Base-by-base conservation (phyloP, 2,888 invertebrate genomes). In the Amphipyra berbera region DNA sequence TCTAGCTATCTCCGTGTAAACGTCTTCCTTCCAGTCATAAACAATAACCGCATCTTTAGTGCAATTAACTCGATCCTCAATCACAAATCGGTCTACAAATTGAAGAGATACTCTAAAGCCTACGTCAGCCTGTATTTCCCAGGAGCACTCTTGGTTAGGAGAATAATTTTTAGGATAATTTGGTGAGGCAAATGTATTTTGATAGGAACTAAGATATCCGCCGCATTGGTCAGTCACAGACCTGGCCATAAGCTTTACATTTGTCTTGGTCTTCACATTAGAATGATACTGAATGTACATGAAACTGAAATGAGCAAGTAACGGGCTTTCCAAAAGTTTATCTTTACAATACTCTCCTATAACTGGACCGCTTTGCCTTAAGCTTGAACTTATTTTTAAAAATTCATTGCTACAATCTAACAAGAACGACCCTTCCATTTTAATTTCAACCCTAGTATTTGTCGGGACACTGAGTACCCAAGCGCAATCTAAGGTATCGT, bases 81-180 rank as follows among this genome's bases (percentile, higher is more conserved):
- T 89, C 76, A 96, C 96, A 87, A 98, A 98, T 62, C 98, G 93
- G 1, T 96, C 96, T 0, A 95, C 80, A 85, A 98, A 98, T 4
- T 90, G 75, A 5, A 98, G 88, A 3, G 96, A 96, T 42, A 98
- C 91, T 81, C 96, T 96, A 77, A 96, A 97, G 0, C 98, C 98
- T 37, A 92, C 75, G 0, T 95, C 91, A 0, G 96, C 95, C 38
- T 90, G 88, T 56, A 98, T 95, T 76, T 96, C 96, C 98, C 98
- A 98, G 6, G 95, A 90, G 81, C 98, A 98, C 89, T 98, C 98
- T 48, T 96, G 93, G 86, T 97, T 97, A 65, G 96, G 95, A n/a
- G 95, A 95, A 88, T 98, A 98, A 47, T 84, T 85, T 71, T 91
- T 90, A 0, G 96, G 96, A 88, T 95, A 97, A 76, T 96, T 96